These are phyloP conservation scores for Micropoecilia bifurca DNA, from an alignment of 2,797 vertebrate species.

Conservation along the genomic window DNA sequence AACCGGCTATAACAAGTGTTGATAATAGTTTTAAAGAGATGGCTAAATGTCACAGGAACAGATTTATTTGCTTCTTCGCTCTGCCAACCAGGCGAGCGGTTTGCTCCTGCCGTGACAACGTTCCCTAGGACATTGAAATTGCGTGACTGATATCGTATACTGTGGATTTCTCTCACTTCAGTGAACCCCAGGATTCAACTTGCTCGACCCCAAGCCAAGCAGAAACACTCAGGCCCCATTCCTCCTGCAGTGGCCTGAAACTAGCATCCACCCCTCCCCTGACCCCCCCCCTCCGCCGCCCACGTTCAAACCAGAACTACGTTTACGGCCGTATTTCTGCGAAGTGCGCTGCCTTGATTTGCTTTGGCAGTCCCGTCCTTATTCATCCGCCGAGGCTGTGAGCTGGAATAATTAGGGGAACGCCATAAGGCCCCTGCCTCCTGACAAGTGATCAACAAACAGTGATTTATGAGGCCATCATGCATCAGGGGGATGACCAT, in stretches of 20 bases:
- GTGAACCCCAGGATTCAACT: slow-evolving; percentile 65
- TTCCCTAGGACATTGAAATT: slow-evolving; percentile 59
- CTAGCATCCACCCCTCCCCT: slow-evolving; percentile 13
- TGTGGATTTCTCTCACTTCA: slow-evolving; percentile 72
- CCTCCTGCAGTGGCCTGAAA: neutral
- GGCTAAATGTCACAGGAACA: slow-evolving; percentile 49
- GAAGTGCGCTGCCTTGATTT: slow-evolving; percentile 65
- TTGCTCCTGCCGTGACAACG: slow-evolving; percentile 55
- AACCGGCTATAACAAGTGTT: slow-evolving; percentile 2
- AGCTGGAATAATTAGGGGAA: slow-evolving; percentile 79
- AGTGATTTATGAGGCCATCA: slow-evolving; percentile 88
- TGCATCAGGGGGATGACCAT: slow-evolving; percentile 86
- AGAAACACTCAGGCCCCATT: neutral
- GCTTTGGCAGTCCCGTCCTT: slow-evolving; percentile 69
- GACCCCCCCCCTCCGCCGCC: slow-evolving; percentile 26
- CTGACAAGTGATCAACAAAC: slow-evolving; percentile 83
- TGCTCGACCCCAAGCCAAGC: slow-evolving; percentile 39
- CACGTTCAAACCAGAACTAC: slow-evolving; percentile 50
- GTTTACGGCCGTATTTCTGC: slow-evolving; percentile 58
- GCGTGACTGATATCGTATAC: slow-evolving; percentile 71
- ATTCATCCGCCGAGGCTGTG: slow-evolving; percentile 70
- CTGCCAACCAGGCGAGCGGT: slow-evolving; percentile 59
- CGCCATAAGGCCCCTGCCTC: slow-evolving; percentile 72
- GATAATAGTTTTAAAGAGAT: slow-evolving; percentile 9
- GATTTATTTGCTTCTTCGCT: slow-evolving; percentile 57